These are phyloP conservation scores for Oncorhynchus gorbuscha DNA, from an alignment of 2,113 vertebrate genomes.

Conservation along the genomic window DNA sequence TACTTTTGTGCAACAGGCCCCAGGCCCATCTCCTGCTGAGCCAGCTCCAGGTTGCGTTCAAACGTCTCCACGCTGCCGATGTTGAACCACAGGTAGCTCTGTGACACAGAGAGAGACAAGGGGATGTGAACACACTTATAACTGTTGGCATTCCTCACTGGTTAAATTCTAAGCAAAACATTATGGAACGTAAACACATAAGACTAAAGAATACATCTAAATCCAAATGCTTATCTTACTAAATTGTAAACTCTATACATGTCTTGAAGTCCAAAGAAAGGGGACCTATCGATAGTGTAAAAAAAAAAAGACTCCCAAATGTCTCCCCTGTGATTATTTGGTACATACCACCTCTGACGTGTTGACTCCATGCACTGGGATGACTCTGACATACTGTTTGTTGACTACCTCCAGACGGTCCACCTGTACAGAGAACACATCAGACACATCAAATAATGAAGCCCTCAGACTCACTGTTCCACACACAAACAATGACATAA, in stretches of 20 bases:
- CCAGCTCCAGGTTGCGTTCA: slow-evolving; percentile 65
- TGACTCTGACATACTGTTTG: slow-evolving; percentile 76
- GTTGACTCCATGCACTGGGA: slow-evolving; percentile 62
- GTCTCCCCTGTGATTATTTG: neutral
- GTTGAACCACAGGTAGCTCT: slow-evolving; percentile 71
- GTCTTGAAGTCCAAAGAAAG: too few relatives aligned
- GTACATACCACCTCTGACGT: slow-evolving; percentile 63
- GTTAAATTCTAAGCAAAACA: too few relatives aligned
- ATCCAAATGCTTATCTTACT: too few relatives aligned
- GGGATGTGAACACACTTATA: neutral
- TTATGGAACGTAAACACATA: too few relatives aligned
- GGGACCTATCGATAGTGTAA: too few relatives aligned
- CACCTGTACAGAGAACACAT: slow-evolving; percentile 59
- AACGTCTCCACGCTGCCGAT: slow-evolving; percentile 68
- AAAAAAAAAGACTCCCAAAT: neutral
- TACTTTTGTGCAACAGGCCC: too few relatives aligned
- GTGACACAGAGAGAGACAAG: slow-evolving; percentile 27
- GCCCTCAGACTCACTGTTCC: neutral
- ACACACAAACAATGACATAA: neutral
- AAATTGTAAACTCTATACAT: too few relatives aligned
- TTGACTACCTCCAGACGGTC: slow-evolving; percentile 78
- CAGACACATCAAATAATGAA: neutral
- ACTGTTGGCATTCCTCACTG: neutral
- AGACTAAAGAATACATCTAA: too few relatives aligned
- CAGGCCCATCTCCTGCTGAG: slow-evolving; percentile 63